A percentile compares a stretch with the other conserved stretches of the same genome.
phyloP scores from a whole-genome alignment of 2,797 vertebrate genomes.

The Enteromius treurensis region DNA sequence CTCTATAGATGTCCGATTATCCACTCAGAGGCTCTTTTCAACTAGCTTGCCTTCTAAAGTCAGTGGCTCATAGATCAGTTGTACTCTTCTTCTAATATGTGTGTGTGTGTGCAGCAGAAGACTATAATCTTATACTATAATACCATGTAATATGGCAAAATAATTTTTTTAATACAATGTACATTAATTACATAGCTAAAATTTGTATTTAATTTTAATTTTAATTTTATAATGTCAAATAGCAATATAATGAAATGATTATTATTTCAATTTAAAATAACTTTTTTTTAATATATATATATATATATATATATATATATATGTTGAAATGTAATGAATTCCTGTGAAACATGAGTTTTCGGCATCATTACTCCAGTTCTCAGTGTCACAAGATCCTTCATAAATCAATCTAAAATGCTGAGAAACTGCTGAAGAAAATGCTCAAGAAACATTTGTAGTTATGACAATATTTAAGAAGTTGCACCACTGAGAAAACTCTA shows the following conservation, averaged over 20 bases:
- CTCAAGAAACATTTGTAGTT: background rate
- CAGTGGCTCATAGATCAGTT: constrained; percentile 10
- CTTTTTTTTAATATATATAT: no score
- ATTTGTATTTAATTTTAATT: background rate
- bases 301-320: background rate
- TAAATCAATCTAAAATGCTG: background rate
- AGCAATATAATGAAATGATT: background rate
- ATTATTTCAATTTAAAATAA: background rate
- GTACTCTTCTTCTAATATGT: background rate
- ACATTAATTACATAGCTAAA: background rate
- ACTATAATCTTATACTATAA: background rate
- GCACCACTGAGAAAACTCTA: background rate
- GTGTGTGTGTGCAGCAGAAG: constrained; percentile 5
- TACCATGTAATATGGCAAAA: background rate
- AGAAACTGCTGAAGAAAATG: background rate
- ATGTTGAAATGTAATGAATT: background rate
- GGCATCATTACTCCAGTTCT: background rate
- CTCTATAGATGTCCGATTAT: constrained; percentile 30
- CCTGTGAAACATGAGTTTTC: background rate
- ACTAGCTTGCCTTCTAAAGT: constrained; percentile 1
- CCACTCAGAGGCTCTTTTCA: constrained; percentile 18
- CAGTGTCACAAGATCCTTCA: background rate
- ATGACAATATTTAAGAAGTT: no score
- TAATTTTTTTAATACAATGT: background rate
- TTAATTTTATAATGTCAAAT: background rate